These are phyloP conservation scores for Anguilla japonica DNA, from an alignment of 2,113 vertebrate species.

Conservation along the genomic window DNA sequence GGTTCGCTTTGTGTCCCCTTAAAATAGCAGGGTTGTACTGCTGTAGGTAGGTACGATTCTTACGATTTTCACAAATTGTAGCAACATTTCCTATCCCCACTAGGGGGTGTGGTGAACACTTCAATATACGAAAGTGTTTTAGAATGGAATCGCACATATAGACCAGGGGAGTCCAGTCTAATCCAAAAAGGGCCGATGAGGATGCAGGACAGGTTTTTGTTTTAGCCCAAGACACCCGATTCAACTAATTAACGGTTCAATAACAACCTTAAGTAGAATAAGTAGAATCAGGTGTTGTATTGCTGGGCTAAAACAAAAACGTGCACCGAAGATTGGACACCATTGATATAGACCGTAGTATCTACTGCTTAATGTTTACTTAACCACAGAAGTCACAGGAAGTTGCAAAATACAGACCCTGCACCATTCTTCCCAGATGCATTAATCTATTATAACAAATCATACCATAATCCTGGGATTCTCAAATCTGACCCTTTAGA, in stretches of 20 bases:
- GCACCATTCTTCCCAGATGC: background rate
- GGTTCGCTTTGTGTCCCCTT: too few species aligned
- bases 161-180: background rate
- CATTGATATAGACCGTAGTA: background rate
- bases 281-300: too few species aligned
- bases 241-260: too few species aligned
- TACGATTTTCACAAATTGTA: background rate
- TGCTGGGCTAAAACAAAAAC: too few species aligned
- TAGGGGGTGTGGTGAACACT: slow-evolving; percentile 41
- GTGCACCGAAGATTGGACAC: too few species aligned
- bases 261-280: too few species aligned
- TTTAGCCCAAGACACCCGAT: too few species aligned
- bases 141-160: background rate
- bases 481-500: too few species aligned
- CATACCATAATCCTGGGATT: background rate
- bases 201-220: too few species aligned
- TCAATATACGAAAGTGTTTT: background rate
- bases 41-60: background rate
- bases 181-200: too few species aligned
- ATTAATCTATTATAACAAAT: background rate
- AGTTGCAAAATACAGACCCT: background rate
- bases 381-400: background rate
- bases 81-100: slow-evolving; percentile 32
- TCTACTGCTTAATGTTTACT: background rate
- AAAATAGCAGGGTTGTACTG: too few species aligned